Evolutionary conservation across 2,113 vertebrate genomes (phyloP), one percentile per base, ranked within the genome.

Genomic region (Paradoxurus hermaphroditus): DNA sequence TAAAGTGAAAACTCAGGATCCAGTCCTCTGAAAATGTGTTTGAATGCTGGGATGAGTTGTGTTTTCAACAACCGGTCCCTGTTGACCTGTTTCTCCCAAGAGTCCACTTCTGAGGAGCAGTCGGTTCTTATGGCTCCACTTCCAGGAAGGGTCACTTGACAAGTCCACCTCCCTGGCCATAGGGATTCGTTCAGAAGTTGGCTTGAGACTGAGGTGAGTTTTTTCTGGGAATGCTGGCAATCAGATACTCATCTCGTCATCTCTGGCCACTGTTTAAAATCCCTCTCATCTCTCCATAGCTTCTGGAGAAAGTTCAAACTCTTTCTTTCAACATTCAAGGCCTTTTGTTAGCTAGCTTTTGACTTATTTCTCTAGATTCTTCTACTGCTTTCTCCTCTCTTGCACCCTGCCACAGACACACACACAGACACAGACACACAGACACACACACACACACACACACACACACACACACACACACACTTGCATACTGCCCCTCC

Each of bases 371-470:
- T 91, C 27, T 77, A 31, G 9, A 36, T 68, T 62, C 2, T 21
- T 51, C 15, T 15, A 23, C 16, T 77, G 27, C 15, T 10, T 86
- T 25, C 36, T 44, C 18, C 2, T 53, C 4, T 65, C 18, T 34
- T 4, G 3, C 8, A 23, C 0, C 11, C 15, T 77, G 5, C 41
- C 70, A 11, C 63, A 19, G 4, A 4, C 16, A 0, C 15, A 4
- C 31, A 27, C 70, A 27, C 34, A 49, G 2, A 29, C 27, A 25
- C 31, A 73, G 23, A 31, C 0, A 27, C 34, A 9, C 39, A n/a
- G 21, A 27, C 39, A 49, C 18, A 56, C n/a, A n/a, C 63, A 19
- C 7, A 4, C 16, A 0, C 15, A 4, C 31, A 27, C 70, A 27
- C 34, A 49, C 3, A 29, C 27, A 25, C 31, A 73, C 34, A 31